phyloP scores from a whole-genome alignment of 30 jellyfish, hydroid and myxozoan genomes.

The Chrysaora quinquecirrha region DNA sequence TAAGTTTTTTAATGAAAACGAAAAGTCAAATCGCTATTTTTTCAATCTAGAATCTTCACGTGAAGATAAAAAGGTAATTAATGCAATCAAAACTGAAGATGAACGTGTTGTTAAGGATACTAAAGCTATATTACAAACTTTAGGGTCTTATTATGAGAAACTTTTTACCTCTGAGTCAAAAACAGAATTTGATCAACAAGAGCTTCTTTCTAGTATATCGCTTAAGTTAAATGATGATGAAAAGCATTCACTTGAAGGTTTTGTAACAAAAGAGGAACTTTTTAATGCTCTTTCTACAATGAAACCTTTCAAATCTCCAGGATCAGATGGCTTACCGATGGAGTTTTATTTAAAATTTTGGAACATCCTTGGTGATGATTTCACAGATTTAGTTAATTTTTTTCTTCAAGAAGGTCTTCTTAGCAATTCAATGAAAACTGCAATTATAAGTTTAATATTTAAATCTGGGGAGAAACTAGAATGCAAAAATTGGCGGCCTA shows the following conservation, averaged over 20 bases:
- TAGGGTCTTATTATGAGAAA: neutral
- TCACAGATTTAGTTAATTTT: no score
- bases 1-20: neutral
- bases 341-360: conserved; percentile 11
- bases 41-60: neutral
- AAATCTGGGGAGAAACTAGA: neutral
- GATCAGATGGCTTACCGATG: conserved; percentile 38
- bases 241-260: conserved; percentile 5
- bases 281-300: conserved; percentile 2
- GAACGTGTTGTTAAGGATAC: neutral
- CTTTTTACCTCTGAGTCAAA: neutral
- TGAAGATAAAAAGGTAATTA: neutral
- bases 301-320: conserved; percentile 36
- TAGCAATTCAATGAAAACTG: neutral
- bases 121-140: neutral
- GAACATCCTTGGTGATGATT: no score
- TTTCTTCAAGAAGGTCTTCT: no score
- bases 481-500: no score
- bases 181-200: neutral
- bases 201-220: neutral
- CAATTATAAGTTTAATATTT: neutral
- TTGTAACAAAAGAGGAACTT: conserved; percentile 7
- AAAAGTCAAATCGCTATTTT: neutral
- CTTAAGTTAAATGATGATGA: neutral
- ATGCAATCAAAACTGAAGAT: neutral